A percentile compares a stretch with the other conserved stretches of the same genome.
phyloP scores from a whole-genome alignment of 2,797 vertebrate species.

The Helostoma temminkii region DNA sequence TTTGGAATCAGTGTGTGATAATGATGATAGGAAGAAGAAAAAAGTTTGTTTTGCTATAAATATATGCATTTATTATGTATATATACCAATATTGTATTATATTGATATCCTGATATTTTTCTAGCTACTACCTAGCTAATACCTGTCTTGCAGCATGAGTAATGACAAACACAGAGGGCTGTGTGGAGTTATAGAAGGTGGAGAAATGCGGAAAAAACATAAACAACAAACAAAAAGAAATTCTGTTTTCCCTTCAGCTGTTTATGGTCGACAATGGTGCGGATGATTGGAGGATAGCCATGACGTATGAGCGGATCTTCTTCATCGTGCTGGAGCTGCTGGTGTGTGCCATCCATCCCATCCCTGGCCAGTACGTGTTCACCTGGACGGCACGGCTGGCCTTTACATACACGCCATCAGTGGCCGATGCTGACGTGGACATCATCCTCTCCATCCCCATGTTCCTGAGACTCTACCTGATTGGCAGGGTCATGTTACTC shows the following conservation, averaged over 20 bases:
- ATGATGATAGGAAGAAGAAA: not conserved
- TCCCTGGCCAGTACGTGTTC: slow-evolving; percentile 94
- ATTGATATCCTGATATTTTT: no score
- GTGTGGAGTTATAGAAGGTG: not conserved
- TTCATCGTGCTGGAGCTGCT: slow-evolving; percentile 94
- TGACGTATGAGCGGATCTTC: slow-evolving; percentile 94
- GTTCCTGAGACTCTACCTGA: slow-evolving; percentile 97
- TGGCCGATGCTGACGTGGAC: slow-evolving; percentile 92
- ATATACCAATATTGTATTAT: no score
- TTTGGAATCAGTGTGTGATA: slow-evolving; percentile 3
- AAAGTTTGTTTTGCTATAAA: no score
- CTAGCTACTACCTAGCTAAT: no score
- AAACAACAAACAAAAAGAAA: not conserved
- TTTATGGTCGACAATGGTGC: slow-evolving; percentile 98
- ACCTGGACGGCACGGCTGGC: slow-evolving; percentile 94
- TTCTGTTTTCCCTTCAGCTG: slow-evolving; percentile 80
- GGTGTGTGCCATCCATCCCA: slow-evolving; percentile 95
- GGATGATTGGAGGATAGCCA: slow-evolving; percentile 96
- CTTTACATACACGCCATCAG: slow-evolving; percentile 90
- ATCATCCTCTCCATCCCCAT: slow-evolving; percentile 96
- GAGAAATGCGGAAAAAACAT: slow-evolving; percentile 5
- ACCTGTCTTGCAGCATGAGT: not conserved
- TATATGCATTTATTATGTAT: not conserved
- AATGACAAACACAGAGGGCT: not conserved
- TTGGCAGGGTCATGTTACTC: slow-evolving; percentile 94